Base-by-base conservation (phyloP, 1,140 invertebrate species). In the Oscheius sp. region DNA sequence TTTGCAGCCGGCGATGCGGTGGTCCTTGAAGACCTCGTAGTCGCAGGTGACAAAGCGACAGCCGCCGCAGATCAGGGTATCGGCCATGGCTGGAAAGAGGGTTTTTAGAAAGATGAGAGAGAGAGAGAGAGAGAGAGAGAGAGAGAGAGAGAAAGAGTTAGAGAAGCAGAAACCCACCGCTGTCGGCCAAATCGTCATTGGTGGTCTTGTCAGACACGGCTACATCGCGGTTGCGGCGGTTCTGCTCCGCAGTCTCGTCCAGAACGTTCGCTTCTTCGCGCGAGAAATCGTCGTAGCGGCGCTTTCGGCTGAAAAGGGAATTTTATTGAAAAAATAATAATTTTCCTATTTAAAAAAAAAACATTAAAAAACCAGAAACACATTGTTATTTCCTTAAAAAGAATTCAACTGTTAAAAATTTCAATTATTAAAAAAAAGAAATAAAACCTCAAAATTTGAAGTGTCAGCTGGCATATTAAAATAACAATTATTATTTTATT, bases 31-130 rank as follows among this genome's bases (percentile, higher is more conserved):
- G 20, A 49, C 62, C 46, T 67, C 72, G 29, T 61, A 74, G 28
- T 74, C 72, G 26, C 63, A 49, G 1, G 72, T 74, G 7, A 74
- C 72, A 32, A 68, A 74, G 10, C 72, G 65, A 38, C 72, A 74
- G 4, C 49, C 13, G 28, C 72, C 72, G 28, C 72, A 74, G 26
- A 74, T 69, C 45, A 74, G 31, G 0, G 72, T 74, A 52, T 74
- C 72, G 3, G 68, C 68, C 63, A 74, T 67, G 20, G 68, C 72
- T 74, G 65, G 7, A 74, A 63, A 62, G 32, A 10, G 28, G 32
- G 34, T 29, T 62, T 2, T 34, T 67, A 31, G 13, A 2, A 3
- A 59, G 1, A 3, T 52, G 20, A 67, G 18, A 3, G 26, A 4
- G 2, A 52, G 15, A 2, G 3, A 26, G n/a, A n/a, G n/a, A n/a